Base-by-base conservation (phyloP, 1,140 invertebrate genomes). In the Drosophila fuyamai region DNA sequence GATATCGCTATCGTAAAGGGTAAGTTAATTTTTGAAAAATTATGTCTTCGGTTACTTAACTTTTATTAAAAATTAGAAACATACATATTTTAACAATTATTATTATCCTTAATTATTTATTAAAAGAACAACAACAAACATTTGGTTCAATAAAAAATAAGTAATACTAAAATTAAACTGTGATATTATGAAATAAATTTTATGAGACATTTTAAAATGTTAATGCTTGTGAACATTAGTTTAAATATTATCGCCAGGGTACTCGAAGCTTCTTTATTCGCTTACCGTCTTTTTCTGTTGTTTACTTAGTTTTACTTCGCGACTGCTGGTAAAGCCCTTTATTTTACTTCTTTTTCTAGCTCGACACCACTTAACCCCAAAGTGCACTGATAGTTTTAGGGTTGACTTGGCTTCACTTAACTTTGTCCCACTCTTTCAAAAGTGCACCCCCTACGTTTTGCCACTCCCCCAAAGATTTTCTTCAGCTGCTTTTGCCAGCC, bases 301-400 rank as follows among this genome's bases (percentile, higher is more conserved):
- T 43, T 62, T 13, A 23, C 27, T 43, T 50, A 9, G 8, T 16
- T 35, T 27, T 38, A 35, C 36, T 12, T 36, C 51, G 46, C 27
- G 63, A 46, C 38, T 36, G n/a, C 38, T 44, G 13, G 32, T 10
- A 14, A 9, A 36, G 23, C 7, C 4, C 56, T 58, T 58, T 13
- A 23, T 2, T 6, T 57, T 12, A 23, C 35, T 66, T n/a, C 14
- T 36, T 66, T 32, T 62, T 27, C 18, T 6, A 18, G 29, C 61
- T n/a, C 47, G 65, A 43, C 60, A 36, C 65, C 65, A 68, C 65
- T 68, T 68, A 68, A 68, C 65, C 65, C 60, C 61, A 66, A 46
- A 68, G 65, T 66, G 65, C 65, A 66, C 65, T 68, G 65, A 66
- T 68, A 68, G 65, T 68, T 68, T 68, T 68, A 66, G 65, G 65